phyloP scores from a whole-genome alignment of 2,888 invertebrate genomes.

The Drosophila yooni region DNA sequence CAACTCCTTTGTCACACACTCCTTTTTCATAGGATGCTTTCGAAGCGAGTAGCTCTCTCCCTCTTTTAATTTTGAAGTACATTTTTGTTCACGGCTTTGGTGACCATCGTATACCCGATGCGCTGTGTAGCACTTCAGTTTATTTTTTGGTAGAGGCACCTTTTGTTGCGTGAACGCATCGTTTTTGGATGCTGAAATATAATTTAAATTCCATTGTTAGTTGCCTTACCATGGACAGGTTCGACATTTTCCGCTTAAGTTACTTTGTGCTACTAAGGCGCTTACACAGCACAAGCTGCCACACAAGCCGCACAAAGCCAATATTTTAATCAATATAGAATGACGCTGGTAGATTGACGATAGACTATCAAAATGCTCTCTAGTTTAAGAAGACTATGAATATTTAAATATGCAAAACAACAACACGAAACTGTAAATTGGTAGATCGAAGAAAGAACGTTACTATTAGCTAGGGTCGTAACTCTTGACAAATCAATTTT shows the following conservation, averaged over 20 bases:
- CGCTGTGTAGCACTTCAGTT: conserved; percentile 1
- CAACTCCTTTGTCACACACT: conserved; percentile 8
- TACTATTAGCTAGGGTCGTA: neutral
- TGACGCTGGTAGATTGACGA: conserved; percentile 8
- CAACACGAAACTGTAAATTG: neutral
- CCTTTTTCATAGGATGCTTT: conserved; percentile 35
- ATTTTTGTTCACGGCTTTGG: conserved; percentile 17
- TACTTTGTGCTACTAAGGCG: conserved; percentile 54
- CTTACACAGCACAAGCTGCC: conserved; percentile 40
- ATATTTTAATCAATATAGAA: conserved; percentile 28
- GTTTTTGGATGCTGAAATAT: conserved; percentile 47
- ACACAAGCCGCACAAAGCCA: conserved; percentile 21
- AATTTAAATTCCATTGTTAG: conserved; percentile 58
- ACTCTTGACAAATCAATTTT: neutral
- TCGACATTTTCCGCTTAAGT: conserved; percentile 60
- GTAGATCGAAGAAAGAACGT: neutral
- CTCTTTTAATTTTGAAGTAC: conserved; percentile 19
- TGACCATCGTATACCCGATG: conserved; percentile 17
- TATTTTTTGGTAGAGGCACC: conserved; percentile 1
- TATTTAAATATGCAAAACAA: neutral
- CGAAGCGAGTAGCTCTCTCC: conserved; percentile 12
- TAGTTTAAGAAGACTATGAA: neutral
- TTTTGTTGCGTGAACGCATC: conserved; percentile 42
- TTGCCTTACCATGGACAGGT: conserved; percentile 12
- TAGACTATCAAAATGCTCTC: conserved; percentile 10